Evolutionary conservation across 2,797 vertebrate genomes (phyloP).

Genomic region (Eidolon dupreanum): DNA sequence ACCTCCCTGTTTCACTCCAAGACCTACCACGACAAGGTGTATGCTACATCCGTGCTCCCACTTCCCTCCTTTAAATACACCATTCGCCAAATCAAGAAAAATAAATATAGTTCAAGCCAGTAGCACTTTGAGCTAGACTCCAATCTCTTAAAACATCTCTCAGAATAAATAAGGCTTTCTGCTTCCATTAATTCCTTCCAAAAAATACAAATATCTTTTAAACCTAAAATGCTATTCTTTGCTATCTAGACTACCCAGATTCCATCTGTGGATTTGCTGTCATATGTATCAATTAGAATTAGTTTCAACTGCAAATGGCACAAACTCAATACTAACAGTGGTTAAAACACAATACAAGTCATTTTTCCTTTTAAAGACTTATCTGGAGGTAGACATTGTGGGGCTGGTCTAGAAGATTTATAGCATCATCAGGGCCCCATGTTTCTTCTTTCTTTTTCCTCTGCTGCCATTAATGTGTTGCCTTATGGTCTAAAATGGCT

Average conservation of each 20-base stretch:
- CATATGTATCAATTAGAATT: not conserved
- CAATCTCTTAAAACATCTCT: not conserved
- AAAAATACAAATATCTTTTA: not conserved
- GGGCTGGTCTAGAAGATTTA: not conserved
- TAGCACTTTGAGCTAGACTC: not conserved
- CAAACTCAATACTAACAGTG: not conserved
- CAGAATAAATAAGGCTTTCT: conserved; percentile 12
- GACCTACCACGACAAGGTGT: not conserved
- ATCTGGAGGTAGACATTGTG: not conserved
- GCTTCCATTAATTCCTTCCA: not conserved
- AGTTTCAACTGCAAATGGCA: not conserved
- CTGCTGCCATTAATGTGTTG: not conserved
- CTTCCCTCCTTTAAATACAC: not conserved
- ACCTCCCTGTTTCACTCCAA: not conserved
- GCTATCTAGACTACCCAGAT: not conserved
- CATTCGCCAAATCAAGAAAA: not conserved
- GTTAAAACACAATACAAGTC: not conserved
- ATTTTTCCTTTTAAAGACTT: not conserved
- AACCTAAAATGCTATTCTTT: not conserved
- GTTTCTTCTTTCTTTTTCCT: not conserved
- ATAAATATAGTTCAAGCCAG: not conserved
- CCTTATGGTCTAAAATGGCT: not conserved
- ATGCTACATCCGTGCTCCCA: not conserved
- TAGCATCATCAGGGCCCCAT: not conserved
- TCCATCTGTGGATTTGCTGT: not conserved